Conservation (phyloP, 2,113 vertebrate species). For the Cichladusa arquata region DNA sequence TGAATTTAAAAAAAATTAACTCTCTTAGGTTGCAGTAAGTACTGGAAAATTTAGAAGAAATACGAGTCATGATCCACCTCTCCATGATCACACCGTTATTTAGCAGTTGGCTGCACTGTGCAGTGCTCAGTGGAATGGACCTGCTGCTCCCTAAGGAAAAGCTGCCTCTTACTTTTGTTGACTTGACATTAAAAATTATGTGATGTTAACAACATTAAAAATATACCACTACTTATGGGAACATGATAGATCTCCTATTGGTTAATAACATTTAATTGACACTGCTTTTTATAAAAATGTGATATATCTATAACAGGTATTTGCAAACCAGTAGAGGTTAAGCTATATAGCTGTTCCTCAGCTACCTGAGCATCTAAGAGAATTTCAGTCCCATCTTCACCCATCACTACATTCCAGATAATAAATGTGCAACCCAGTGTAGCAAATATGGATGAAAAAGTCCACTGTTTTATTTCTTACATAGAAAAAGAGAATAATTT, state of each 20-base stretch:
- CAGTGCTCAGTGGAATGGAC: not conserved
- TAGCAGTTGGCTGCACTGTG: too few relatives aligned
- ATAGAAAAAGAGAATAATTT: not conserved
- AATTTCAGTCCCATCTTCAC: not conserved
- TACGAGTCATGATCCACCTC: not conserved
- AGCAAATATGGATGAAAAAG: not conserved
- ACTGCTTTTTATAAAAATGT: not conserved
- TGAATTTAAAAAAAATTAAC: not conserved
- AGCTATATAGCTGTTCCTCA: not conserved
- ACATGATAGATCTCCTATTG: not conserved
- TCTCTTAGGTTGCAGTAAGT: not conserved
- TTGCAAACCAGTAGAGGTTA: not conserved
- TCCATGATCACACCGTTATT: not conserved
- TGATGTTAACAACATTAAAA: not conserved
- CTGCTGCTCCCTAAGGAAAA: not conserved
- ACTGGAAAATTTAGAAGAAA: not conserved
- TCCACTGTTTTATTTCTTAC: not conserved
- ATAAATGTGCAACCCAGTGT: rapidly evolving
- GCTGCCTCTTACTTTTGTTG: not conserved
- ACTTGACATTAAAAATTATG: not conserved
- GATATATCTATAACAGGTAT: not conserved
- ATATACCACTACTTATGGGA: not conserved
- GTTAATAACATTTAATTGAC: not conserved
- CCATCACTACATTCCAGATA: not conserved
- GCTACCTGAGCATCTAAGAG: not conserved